Conservation (phyloP, 2,113 vertebrate species). For the Phaethon lepturus region DNA sequence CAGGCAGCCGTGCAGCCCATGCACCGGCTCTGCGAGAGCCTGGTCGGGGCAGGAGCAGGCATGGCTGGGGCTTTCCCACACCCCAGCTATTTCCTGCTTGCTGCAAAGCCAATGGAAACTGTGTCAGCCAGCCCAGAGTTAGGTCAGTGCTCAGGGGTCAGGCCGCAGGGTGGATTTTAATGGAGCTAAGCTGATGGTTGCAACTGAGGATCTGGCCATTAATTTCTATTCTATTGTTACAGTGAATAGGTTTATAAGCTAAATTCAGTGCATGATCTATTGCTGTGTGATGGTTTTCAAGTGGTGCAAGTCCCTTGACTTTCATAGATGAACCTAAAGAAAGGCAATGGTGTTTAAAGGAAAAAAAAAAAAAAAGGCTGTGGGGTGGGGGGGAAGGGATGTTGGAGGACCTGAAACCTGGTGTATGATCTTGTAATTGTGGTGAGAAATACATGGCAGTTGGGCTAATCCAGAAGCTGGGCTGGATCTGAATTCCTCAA, state of each 20-base stretch:
- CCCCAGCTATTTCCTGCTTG: constrained; percentile 6
- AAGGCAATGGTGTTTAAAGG: background rate
- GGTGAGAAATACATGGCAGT: background rate
- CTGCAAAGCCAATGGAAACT: background rate
- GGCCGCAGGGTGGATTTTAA: constrained; percentile 43
- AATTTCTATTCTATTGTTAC: constrained; percentile 36
- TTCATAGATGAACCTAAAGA: background rate
- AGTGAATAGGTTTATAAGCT: constrained; percentile 32
- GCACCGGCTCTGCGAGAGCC: background rate
- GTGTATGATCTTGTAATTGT: background rate
- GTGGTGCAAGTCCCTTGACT: background rate
- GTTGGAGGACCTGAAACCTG: background rate
- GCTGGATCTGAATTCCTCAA: background rate
- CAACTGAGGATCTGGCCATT: constrained; percentile 50
- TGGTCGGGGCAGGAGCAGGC: background rate
- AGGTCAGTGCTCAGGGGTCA: constrained; percentile 30
- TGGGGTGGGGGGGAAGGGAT: background rate
- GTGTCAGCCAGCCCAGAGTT: constrained; percentile 15
- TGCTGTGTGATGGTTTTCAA: background rate
- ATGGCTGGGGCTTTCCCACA: constrained; percentile 20
- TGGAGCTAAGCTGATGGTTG: constrained; percentile 34
- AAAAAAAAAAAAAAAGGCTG: background rate
- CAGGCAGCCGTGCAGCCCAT: background rate
- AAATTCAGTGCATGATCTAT: constrained; percentile 6
- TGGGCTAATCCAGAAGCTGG: background rate